These are phyloP conservation scores for Entomobrya multifasciata DNA, from an alignment of 2,888 invertebrate genomes.

Conservation along the genomic window DNA sequence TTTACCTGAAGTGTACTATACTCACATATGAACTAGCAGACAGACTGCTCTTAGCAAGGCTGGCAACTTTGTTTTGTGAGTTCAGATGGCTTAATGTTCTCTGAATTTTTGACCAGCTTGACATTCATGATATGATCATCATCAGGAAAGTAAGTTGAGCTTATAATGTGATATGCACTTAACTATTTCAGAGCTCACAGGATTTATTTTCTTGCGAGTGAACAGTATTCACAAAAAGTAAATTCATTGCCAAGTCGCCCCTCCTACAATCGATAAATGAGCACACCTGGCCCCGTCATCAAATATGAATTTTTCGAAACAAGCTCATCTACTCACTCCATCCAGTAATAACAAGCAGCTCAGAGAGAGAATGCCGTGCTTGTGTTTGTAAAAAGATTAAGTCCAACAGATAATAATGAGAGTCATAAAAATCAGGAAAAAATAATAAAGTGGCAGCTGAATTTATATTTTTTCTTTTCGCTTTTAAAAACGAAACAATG, in stretches of 20 bases:
- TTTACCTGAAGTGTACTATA: conserved; percentile 7
- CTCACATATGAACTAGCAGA: not conserved
- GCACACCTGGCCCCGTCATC: conserved; percentile 62
- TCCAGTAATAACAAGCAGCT: not conserved
- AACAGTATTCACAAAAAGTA: conserved; percentile 56
- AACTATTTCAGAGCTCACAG: not conserved
- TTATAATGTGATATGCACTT: conserved; percentile 22
- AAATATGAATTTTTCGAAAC: conserved; percentile 46
- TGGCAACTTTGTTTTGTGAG: conserved; percentile 1
- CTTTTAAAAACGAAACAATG: conserved; percentile 20
- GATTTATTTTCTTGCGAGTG: conserved; percentile 41
- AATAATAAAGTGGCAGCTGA: conserved; percentile 65
- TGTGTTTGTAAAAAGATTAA: conserved; percentile 43
- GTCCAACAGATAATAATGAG: conserved; percentile 60
- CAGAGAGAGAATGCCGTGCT: conserved; percentile 25
- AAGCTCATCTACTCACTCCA: not conserved
- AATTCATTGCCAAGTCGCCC: conserved; percentile 65
- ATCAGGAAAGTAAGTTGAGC: not conserved
- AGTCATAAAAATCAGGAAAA: conserved; percentile 52
- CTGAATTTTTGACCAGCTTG: conserved; percentile 36
- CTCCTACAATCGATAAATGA: conserved; percentile 69
- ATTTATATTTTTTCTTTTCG: conserved; percentile 39
- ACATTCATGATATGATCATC: conserved; percentile 24
- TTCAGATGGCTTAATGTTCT: conserved; percentile 1
- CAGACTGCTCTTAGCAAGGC: not conserved